Percentiles rank a stretch among this genome's conserved stretches.
phyloP scores from a whole-genome alignment of 1,140 invertebrate genomes.

The Bombus turneri region DNA sequence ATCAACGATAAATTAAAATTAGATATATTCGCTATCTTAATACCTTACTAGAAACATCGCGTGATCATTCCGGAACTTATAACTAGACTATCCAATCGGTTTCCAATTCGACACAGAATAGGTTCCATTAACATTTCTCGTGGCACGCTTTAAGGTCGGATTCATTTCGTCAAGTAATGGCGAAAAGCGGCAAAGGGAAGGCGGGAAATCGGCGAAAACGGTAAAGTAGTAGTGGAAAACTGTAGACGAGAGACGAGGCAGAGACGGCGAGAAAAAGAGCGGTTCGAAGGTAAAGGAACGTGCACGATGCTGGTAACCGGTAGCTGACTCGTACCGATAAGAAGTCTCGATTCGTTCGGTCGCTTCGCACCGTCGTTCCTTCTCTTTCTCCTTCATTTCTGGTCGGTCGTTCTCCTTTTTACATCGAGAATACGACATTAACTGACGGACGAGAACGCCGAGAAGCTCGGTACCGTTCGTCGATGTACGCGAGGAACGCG shows the following conservation, averaged over 20 bases:
- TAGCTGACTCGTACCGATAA: constrained; percentile 75
- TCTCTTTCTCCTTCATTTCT: constrained; percentile 39
- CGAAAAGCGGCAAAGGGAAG: constrained; percentile 51
- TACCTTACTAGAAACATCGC: background rate
- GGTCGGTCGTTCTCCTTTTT: constrained; percentile 52
- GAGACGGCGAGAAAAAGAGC: background rate
- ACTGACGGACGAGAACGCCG: constrained; percentile 59
- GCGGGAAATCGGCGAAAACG: constrained; percentile 49
- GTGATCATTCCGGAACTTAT: constrained; percentile 26
- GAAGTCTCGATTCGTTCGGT: constrained; percentile 74
- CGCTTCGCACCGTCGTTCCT: constrained; percentile 33
- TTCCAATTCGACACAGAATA: constrained; percentile 77
- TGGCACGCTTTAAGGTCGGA: constrained; percentile 28
- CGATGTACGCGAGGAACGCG: constrained; percentile 47
- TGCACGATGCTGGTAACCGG: constrained; percentile 61
- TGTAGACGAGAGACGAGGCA: background rate
- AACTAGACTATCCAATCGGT: constrained; percentile 63
- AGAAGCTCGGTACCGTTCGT: constrained; percentile 6
- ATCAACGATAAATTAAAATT: background rate
- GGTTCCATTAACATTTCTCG: constrained; percentile 76
- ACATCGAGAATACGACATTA: constrained; percentile 71
- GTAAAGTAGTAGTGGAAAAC: constrained; percentile 15
- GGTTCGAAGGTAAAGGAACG: constrained; percentile 7
- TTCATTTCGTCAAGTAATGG: constrained; percentile 54
- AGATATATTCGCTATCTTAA: background rate